Conservation (phyloP, 2,888 invertebrate species). For the Agriopis aurantiaria region DNA sequence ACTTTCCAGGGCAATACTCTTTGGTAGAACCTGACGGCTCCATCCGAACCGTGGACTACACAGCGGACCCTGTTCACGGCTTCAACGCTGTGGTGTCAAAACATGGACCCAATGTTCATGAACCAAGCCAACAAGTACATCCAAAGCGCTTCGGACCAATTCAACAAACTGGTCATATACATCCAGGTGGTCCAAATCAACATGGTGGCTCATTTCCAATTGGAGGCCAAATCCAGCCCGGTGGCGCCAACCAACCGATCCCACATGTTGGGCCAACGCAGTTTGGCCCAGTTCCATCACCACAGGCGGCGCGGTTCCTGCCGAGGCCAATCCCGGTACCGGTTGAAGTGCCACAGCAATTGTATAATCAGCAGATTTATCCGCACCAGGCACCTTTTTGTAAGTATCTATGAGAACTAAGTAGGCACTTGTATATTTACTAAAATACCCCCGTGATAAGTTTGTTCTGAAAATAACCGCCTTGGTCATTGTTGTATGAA, state of each 20-base stretch:
- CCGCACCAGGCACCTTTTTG: slow-evolving; percentile 31
- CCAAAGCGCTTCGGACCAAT: slow-evolving; percentile 31
- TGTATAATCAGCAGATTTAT: slow-evolving; percentile 44
- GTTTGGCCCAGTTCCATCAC: slow-evolving; percentile 3
- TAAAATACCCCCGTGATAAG: no score
- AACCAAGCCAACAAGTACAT: slow-evolving; percentile 49
- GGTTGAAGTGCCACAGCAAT: slow-evolving; percentile 64
- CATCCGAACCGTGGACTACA: slow-evolving; percentile 85
- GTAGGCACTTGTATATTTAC: background rate
- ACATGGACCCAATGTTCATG: slow-evolving; percentile 80
- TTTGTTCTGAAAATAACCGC: background rate
- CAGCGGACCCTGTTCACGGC: slow-evolving; percentile 86
- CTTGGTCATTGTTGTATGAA: no score
- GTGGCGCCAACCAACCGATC: slow-evolving; percentile 1
- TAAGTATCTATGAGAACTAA: slow-evolving; percentile 30
- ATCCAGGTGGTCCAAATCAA: slow-evolving; percentile 10
- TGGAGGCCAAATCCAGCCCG: slow-evolving; percentile 3
- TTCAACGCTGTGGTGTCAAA: slow-evolving; percentile 87
- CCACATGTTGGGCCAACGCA: slow-evolving; percentile 9
- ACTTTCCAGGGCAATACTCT: slow-evolving; percentile 81
- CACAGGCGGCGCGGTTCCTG: slow-evolving; percentile 57
- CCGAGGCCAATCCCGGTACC: slow-evolving; percentile 73
- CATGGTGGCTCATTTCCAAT: slow-evolving; percentile 8
- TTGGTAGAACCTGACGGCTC: slow-evolving; percentile 84
- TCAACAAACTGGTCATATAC: slow-evolving; percentile 6